Evolutionary conservation across 2,113 vertebrate species (phyloP).

Genomic region (Tragelaphus scriptus): DNA sequence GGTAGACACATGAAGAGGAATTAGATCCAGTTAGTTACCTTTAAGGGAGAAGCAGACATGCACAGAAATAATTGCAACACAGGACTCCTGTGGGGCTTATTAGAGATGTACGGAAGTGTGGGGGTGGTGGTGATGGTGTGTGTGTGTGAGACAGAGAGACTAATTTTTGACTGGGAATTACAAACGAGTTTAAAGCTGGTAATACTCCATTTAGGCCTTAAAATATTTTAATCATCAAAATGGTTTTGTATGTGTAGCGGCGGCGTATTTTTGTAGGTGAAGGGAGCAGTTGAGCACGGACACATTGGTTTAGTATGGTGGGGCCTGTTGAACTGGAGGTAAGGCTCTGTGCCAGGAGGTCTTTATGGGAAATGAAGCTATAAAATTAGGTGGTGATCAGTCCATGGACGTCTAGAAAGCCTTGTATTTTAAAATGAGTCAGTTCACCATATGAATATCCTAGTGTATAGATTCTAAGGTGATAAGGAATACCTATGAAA

Average conservation of each 20-base stretch:
- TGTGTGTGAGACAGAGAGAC: background rate
- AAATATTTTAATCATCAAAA: background rate
- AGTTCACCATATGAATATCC: slow-evolving; percentile 18
- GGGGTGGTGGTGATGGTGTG: background rate
- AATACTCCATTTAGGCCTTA: background rate
- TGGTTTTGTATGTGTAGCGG: background rate
- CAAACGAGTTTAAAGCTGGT: background rate
- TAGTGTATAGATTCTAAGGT: background rate
- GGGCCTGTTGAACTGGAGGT: slow-evolving; percentile 19
- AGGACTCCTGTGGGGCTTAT: slow-evolving; percentile 42
- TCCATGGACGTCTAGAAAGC: background rate
- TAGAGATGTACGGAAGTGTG: background rate
- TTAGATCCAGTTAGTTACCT: background rate
- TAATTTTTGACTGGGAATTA: slow-evolving; percentile 37
- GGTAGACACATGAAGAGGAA: background rate
- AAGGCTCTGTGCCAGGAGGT: background rate
- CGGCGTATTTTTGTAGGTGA: background rate
- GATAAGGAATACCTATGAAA: background rate
- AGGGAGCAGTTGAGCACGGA: background rate
- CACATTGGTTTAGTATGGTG: background rate
- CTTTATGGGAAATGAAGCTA: slow-evolving; percentile 34
- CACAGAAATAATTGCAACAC: slow-evolving; percentile 8
- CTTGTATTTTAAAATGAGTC: slow-evolving; percentile 54
- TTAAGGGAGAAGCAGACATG: slow-evolving; percentile 22
- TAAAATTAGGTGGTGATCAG: slow-evolving; percentile 30